Base-by-base conservation (phyloP, 2,113 vertebrate species). In the Phoxinus phoxinus region DNA sequence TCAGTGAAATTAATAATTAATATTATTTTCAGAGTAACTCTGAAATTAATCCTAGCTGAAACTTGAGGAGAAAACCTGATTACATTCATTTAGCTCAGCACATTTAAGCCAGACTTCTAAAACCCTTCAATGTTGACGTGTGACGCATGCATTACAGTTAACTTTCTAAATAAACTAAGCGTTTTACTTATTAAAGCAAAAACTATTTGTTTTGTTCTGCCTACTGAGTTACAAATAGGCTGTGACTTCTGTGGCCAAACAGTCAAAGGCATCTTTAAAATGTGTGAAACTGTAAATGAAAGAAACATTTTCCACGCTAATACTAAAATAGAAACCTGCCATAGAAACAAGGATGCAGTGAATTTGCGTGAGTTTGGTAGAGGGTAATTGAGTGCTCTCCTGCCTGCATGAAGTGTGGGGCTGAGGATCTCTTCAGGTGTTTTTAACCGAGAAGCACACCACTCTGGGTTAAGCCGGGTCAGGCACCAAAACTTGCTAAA, bases 1-100 rank as follows among this genome's bases (percentile, higher is more conserved):
- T 73, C 79, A 51, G 71, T 32, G 12, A 48, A 65, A 83, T 86
- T 83, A 86, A 76, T 82, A 83, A 86, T 83, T 65, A 72, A 65
- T 78, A 21, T 9, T 37, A 30, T 81, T 81, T 81, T 65, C 78
- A 81, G 58, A 81, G 78, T 30, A 61, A 81, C 37, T 41, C 58
- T 35, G 56, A 46, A 63, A 63, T 48, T 37, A 84, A 84, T 84
- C 83, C 72, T n/a, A 41, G 46, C 35, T 48, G 53, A 76, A 76
- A 65, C 72, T 65, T 63, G 74, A 75, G 83, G 58, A 48, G 35
- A 48, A 63, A 13, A 84, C 56, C 72, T 51, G 72, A 65, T 61
- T 80, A 69, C 72, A 46, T 35, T 76, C 56, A 61, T 76, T 65
- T 84, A 84, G 61, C 83, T 84, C 27, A 48, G n/a, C 58, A 67